Evolutionary conservation across 2,888 invertebrate species (phyloP), one percentile per base, ranked within the genome.

Genomic region (Disparrhopalites patrizii): DNA sequence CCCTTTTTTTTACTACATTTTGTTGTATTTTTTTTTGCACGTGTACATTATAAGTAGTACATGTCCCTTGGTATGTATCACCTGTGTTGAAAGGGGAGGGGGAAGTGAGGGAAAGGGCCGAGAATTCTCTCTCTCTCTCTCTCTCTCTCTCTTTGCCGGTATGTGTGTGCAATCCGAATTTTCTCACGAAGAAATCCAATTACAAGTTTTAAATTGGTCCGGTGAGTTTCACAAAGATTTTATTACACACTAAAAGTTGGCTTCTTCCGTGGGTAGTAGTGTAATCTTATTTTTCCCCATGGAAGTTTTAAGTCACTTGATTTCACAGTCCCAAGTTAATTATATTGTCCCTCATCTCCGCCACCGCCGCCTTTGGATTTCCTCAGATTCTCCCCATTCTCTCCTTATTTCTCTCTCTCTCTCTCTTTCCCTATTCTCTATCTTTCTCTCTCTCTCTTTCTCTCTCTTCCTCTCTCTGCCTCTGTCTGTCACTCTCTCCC

Each of bases 161-260:
- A n/a, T n/a, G n/a, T n/a, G n/a, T n/a, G n/a, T 23, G 18, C 33
- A 55, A 55, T 54, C 30, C 27, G 10, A 27, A 51, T 51, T 25
- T 13, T 15, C 54, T 30, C 28, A 54, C 30, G 54, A 33, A 55
- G 36, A 55, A 55, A 20, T 10, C 31, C 31, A n/a, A 54, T 54
- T 54, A 33, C 7, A 31, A 54, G 54, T 54, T 54, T 54, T n/a
- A 54, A 20, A 30, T 38, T 58, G 58, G 47, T 7, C 28, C 47
- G 38, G 36, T 58, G 36, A n/a, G 60, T 23, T 50, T 50, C 30
- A 60, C 60, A 60, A 30, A 60, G 60, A 60, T 60, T 60, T 60
- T 47, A 60, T 61, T 61, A 15, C 60, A 40, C 58, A 43, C 50
- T 61, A 31, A 61, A 50, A 28, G 28, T 47, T 28, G 8, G 38